Percentiles rank a stretch among this genome's conserved stretches.
These are phyloP conservation scores for Leptopilina clavipes DNA, from an alignment of 1,140 invertebrate genomes.

Conservation along the genomic window DNA sequence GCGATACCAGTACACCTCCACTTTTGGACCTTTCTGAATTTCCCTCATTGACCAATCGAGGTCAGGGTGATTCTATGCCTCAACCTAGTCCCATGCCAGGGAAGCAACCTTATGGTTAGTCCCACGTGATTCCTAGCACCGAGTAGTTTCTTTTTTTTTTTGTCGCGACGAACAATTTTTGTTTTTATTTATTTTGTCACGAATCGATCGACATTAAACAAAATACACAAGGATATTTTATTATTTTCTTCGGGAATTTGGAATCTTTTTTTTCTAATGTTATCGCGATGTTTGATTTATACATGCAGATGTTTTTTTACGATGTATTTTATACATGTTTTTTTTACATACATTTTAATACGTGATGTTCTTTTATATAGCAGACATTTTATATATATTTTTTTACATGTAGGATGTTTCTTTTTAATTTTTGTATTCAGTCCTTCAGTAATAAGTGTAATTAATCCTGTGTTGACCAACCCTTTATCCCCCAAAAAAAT, in stretches of 20 bases:
- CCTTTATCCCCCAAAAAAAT: background rate
- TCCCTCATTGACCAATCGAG: slow-evolving; percentile 89
- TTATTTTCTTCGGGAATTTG: too few species aligned
- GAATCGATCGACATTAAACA: too few species aligned
- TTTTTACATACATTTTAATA: too few species aligned
- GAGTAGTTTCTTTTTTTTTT: background rate
- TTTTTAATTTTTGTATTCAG: slow-evolving; percentile 24
- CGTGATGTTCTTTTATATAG: too few species aligned
- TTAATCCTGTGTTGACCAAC: slow-evolving; percentile 1
- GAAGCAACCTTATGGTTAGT: slow-evolving; percentile 88
- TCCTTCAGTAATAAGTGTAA: background rate
- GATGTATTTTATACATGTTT: too few species aligned
- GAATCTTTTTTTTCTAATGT: too few species aligned
- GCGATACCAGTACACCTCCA: slow-evolving; percentile 86
- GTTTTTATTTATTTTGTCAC: background rate
- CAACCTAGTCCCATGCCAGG: slow-evolving; percentile 87
- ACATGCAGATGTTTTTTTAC: too few species aligned
- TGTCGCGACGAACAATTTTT: background rate
- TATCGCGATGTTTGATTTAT: too few species aligned
- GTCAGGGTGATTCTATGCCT: slow-evolving; percentile 85
- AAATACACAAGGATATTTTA: too few species aligned
- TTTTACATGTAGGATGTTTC: background rate
- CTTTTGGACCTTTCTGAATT: slow-evolving; percentile 92
- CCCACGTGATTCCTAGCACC: slow-evolving; percentile 22
- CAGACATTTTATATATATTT: too few species aligned